A percentile compares a stretch with the other conserved stretches of the same genome.
Conservation (phyloP, 2,113 vertebrate genomes). For the Oxygymnocypris stewartii region DNA sequence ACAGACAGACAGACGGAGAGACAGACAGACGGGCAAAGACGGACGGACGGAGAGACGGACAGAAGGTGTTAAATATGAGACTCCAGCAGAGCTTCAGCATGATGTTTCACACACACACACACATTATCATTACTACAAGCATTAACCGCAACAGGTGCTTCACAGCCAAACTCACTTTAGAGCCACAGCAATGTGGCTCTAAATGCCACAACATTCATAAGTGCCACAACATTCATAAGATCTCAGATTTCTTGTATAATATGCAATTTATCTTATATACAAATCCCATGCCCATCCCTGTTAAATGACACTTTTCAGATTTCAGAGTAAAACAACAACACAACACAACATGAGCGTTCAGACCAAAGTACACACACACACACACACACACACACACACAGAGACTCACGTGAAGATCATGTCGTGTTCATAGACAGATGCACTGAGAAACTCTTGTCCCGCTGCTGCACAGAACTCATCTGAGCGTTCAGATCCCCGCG, state of each 20-base stretch:
- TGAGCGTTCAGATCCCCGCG: conserved; percentile 67
- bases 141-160: conserved; percentile 3
- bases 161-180: too few species aligned
- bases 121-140: background rate
- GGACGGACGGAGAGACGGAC: too few species aligned
- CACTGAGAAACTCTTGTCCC: conserved; percentile 41
- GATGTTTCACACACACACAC: background rate
- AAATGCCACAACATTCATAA: too few species aligned
- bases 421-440: background rate
- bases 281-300: too few species aligned
- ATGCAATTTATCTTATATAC: too few species aligned
- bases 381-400: background rate
- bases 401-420: conserved; percentile 3
- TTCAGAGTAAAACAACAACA: background rate
- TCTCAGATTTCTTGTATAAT: background rate
- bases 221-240: background rate
- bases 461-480: conserved; percentile 55
- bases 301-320: background rate
- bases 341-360: too few species aligned
- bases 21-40: too few species aligned
- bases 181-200: background rate
- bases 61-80: background rate
- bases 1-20: too few species aligned
- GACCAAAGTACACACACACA: background rate
- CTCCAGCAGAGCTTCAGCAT: background rate